phyloP scores from a whole-genome alignment of 2,797 vertebrate species.

The Sebastes ruberrimus region DNA sequence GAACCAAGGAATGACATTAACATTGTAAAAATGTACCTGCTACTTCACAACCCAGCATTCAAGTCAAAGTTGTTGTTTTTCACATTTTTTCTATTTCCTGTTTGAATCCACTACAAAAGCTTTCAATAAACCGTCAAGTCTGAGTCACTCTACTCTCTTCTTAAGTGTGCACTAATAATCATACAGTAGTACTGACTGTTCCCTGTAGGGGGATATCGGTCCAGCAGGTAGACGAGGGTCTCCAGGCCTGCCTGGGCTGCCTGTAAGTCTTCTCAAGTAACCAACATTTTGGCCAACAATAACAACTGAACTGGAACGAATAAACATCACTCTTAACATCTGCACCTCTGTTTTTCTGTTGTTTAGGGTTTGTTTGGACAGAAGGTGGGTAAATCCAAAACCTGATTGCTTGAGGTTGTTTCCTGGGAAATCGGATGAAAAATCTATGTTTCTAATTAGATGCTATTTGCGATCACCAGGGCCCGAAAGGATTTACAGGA shows the following conservation, averaged over 20 bases:
- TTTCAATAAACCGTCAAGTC: neutral
- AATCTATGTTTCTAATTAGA: neutral
- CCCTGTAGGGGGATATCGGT: slow-evolving; percentile 80
- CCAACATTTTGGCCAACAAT: neutral
- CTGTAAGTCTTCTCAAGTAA: slow-evolving; percentile 71
- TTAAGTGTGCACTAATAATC: neutral
- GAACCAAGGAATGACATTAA: neutral
- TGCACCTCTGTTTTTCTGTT: slow-evolving; percentile 34
- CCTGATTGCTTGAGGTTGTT: neutral
- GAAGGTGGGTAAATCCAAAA: slow-evolving; percentile 76
- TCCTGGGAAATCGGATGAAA: neutral
- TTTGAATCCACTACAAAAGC: neutral
- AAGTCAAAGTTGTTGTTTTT: neutral
- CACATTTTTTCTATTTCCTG: neutral
- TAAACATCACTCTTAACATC: neutral
- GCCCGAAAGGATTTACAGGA: slow-evolving; percentile 83
- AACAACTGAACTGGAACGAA: neutral
- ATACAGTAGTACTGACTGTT: slow-evolving; percentile 1
- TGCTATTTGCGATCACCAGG: slow-evolving; percentile 68
- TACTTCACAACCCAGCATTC: neutral
- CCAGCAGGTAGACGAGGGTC: slow-evolving; percentile 73
- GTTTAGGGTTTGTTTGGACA: slow-evolving; percentile 83
- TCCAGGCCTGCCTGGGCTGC: slow-evolving; percentile 77
- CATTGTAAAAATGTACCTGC: neutral
- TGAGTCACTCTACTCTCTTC: neutral